Evolutionary conservation across 2,113 vertebrate species (phyloP).

Genomic region (Cyanoramphus novaezelandiae): DNA sequence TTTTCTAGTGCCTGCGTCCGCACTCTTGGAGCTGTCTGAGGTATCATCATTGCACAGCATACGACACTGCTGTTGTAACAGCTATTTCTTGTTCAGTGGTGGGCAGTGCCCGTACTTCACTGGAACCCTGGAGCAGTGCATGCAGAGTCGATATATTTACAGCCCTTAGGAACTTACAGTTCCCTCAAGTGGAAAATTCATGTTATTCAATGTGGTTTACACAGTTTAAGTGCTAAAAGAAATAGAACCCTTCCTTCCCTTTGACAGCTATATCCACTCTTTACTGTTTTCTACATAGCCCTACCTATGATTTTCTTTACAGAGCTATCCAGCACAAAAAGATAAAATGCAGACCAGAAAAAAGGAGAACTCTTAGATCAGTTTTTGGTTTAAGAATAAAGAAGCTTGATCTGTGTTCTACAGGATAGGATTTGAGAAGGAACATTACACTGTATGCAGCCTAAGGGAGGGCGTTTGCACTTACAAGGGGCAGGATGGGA

Average conservation of each 20-base stretch:
- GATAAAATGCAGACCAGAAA: not conserved
- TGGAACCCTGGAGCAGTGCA: not conserved
- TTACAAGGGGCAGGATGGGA: not conserved
- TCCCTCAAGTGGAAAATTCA: constrained; percentile 15
- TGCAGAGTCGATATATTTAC: not conserved
- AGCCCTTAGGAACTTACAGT: not conserved
- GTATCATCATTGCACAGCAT: rapidly evolving
- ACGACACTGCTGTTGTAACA: not conserved
- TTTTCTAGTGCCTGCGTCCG: rapidly evolving
- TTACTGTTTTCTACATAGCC: not conserved
- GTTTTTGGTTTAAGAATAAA: not conserved
- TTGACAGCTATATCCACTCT: not conserved
- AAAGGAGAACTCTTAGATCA: not conserved
- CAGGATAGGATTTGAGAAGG: not conserved
- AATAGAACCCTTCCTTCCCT: not conserved
- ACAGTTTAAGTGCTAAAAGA: not conserved
- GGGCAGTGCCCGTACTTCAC: not conserved
- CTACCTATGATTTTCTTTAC: not conserved
- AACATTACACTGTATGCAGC: not conserved
- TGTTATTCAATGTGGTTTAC: constrained; percentile 5
- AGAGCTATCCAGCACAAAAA: not conserved
- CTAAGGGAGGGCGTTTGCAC: not conserved
- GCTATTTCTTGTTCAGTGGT: not conserved
- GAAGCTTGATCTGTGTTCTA: not conserved
- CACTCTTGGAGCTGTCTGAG: not conserved